These are phyloP conservation scores for Pluvialis apricaria DNA, from an alignment of 2,113 vertebrate genomes.

Conservation along the genomic window DNA sequence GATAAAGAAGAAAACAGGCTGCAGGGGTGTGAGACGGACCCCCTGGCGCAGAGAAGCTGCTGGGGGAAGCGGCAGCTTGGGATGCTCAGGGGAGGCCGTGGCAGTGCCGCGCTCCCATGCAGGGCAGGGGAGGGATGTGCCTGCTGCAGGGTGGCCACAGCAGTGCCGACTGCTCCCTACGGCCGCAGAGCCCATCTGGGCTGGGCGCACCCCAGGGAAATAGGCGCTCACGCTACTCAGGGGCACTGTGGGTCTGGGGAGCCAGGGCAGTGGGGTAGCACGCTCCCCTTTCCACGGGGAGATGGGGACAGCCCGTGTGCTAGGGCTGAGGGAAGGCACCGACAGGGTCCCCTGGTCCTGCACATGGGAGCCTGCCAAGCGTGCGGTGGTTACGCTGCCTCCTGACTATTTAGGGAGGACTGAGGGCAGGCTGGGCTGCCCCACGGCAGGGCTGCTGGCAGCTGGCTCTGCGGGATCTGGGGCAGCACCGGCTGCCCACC, in stretches of 20 bases:
- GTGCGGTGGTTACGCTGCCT: neutral
- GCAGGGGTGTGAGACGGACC: neutral
- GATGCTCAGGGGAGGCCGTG: neutral
- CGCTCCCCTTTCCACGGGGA: neutral
- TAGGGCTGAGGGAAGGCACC: neutral
- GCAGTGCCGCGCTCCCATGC: fast-evolving
- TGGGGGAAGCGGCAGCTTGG: neutral
- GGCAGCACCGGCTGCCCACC: neutral
- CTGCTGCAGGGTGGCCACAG: fast-evolving
- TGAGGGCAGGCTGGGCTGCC: neutral
- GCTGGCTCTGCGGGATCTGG: neutral
- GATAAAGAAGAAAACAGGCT: neutral
- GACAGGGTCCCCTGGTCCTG: neutral
- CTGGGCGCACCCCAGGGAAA: neutral
- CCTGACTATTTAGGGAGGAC: neutral
- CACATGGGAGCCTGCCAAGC: neutral
- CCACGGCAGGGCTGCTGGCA: neutral
- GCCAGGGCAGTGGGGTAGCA: neutral
- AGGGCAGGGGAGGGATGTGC: too few relatives aligned
- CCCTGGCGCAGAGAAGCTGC: neutral
- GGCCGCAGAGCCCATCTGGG: neutral
- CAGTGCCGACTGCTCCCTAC: neutral
- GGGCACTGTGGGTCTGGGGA: neutral
- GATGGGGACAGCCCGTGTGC: neutral
- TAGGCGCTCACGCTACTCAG: fast-evolving